These are phyloP conservation scores for Euglossa dilemma DNA, from an alignment of 1,140 invertebrate genomes.

Conservation along the genomic window DNA sequence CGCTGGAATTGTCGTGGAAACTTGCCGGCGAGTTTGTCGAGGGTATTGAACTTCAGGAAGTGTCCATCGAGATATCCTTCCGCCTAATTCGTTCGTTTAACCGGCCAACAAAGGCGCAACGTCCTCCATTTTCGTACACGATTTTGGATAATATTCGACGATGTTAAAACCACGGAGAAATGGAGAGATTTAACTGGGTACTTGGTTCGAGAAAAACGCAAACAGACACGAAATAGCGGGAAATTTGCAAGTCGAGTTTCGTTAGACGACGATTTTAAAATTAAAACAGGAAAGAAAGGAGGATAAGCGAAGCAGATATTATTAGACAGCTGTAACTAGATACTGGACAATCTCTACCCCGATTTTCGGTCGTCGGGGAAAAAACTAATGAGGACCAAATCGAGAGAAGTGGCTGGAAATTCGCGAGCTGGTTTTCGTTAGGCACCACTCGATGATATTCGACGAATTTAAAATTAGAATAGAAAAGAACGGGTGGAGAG, in stretches of 20 bases:
- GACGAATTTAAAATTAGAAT: not conserved
- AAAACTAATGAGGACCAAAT: not conserved
- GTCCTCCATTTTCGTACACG: not conserved
- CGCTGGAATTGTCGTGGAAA: constrained; percentile 1
- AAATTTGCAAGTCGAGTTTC: too few species aligned
- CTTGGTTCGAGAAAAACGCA: too few species aligned
- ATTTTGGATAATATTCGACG: not conserved
- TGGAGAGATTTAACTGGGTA: too few species aligned
- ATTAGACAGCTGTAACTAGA: too few species aligned
- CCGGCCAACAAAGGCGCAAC: not conserved
- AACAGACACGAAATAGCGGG: too few species aligned
- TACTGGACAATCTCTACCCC: too few species aligned
- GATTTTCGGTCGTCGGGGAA: too few species aligned
- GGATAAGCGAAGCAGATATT: too few species aligned
- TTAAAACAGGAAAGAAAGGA: too few species aligned
- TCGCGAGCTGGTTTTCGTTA: not conserved
- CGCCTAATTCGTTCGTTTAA: constrained; percentile 40
- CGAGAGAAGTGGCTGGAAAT: not conserved
- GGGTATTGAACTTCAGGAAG: constrained; percentile 41
- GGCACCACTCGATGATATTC: not conserved
- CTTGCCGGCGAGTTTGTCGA: constrained; percentile 5
- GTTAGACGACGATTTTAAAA: too few species aligned
- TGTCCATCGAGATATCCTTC: constrained; percentile 4
- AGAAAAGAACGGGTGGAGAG: too few species aligned
- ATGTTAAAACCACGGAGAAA: too few species aligned